Conservation (phyloP, 2,888 invertebrate genomes). For the Magallana nippona region DNA sequence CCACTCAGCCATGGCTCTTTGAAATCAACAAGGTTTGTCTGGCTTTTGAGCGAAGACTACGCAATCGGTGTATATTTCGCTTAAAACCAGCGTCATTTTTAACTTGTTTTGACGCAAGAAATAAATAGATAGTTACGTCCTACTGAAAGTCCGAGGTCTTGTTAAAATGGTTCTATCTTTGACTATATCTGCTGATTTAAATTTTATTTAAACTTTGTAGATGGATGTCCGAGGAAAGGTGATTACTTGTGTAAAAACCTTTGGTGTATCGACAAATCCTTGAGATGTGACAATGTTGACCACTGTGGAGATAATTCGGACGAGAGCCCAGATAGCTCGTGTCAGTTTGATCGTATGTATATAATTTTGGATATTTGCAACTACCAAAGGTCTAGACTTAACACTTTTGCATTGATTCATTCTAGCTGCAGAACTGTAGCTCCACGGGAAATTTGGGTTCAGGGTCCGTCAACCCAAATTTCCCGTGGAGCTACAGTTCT, state of each 20-base stretch:
- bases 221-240: constrained; percentile 78
- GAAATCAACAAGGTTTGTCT: too few species aligned
- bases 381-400: background rate
- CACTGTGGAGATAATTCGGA: constrained; percentile 97
- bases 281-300: constrained; percentile 94
- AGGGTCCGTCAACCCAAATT: too few species aligned
- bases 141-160: background rate
- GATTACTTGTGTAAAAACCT: constrained; percentile 93
- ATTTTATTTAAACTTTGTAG: constrained; percentile 49
- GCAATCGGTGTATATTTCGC: too few species aligned
- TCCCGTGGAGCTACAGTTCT: too few species aligned
- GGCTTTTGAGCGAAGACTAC: too few species aligned
- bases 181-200: too few species aligned
- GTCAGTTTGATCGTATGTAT: constrained; percentile 82
- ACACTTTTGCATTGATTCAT: background rate
- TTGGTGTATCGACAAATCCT: constrained; percentile 94
- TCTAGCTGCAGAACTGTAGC: too few species aligned
- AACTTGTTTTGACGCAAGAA: too few species aligned
- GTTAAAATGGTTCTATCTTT: background rate
- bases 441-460: too few species aligned
- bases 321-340: constrained; percentile 87
- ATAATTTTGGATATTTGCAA: background rate
- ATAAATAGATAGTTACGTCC: too few species aligned
- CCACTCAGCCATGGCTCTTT: background rate
- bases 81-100: too few species aligned